Conservation (phyloP, 2,113 vertebrate species). For the Anarrhichthys ocellatus region DNA sequence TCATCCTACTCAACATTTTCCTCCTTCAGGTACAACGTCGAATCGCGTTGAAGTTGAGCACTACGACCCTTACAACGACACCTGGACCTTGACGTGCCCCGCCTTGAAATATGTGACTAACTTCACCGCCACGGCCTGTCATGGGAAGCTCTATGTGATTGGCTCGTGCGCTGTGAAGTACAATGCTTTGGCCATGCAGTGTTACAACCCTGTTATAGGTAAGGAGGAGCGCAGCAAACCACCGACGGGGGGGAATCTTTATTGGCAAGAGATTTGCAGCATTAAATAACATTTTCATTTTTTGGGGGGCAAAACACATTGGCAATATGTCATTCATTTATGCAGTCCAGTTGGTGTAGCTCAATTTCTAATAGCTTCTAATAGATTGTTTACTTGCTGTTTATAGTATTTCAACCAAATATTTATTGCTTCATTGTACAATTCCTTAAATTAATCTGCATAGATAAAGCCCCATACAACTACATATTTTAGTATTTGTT, state of each 20-base stretch:
- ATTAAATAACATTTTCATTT: neutral
- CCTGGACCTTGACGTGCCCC: conserved; percentile 88
- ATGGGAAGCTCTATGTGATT: conserved; percentile 93
- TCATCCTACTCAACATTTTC: conserved; percentile 5
- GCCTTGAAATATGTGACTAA: conserved; percentile 96
- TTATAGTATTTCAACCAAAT: neutral
- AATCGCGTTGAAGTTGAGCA: conserved; percentile 91
- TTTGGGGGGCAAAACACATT: neutral
- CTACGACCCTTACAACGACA: conserved; percentile 92
- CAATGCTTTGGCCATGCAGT: conserved; percentile 94
- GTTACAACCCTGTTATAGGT: conserved; percentile 97
- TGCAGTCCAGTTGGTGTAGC: neutral
- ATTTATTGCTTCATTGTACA: neutral
- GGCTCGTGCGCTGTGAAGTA: conserved; percentile 97
- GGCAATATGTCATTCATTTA: neutral
- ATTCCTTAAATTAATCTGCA: neutral
- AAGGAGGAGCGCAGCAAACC: conserved; percentile 10
- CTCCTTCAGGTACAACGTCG: conserved; percentile 86
- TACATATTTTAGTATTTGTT: neutral
- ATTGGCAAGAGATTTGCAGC: neutral
- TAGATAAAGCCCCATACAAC: neutral
- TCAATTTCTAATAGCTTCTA: neutral
- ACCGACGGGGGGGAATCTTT: too few species aligned
- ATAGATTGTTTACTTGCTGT: neutral
- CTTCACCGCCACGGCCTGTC: conserved; percentile 89